A percentile compares a stretch with the other conserved stretches of the same genome.
These are phyloP conservation scores for Andrena minutula DNA, from an alignment of 2,888 invertebrate species.

Conservation along the genomic window DNA sequence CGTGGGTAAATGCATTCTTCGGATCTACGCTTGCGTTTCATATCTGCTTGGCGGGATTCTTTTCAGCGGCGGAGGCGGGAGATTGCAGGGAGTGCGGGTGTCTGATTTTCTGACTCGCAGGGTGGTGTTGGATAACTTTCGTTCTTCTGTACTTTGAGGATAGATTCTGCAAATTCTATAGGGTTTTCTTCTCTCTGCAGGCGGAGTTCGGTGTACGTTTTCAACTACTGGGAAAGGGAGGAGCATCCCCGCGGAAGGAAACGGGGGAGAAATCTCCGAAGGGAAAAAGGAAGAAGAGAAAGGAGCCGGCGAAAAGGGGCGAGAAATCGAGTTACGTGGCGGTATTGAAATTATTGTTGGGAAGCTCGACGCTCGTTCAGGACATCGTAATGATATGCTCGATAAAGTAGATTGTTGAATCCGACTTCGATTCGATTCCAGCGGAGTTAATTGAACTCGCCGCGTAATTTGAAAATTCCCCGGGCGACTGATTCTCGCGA, in stretches of 20 bases:
- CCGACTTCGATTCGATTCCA: not conserved
- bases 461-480: not conserved
- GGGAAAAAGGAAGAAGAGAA: not conserved
- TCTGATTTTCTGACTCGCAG: too few relatives aligned
- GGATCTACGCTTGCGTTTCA: too few relatives aligned
- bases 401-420: not conserved
- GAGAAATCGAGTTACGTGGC: conserved; percentile 38
- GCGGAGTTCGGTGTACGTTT: conserved; percentile 44
- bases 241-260: not conserved
- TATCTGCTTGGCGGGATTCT: too few relatives aligned
- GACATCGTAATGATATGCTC: conserved; percentile 46
- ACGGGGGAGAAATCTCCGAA: not conserved
- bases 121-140: too few relatives aligned
- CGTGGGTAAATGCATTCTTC: too few relatives aligned
- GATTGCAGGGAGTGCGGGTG: too few relatives aligned
- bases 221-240: not conserved
- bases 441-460: conserved; percentile 11
- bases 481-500: not conserved
- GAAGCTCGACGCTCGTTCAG: not conserved
- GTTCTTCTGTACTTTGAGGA: too few relatives aligned
- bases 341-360: conserved; percentile 36
- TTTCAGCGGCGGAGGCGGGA: too few relatives aligned
- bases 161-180: too few relatives aligned
- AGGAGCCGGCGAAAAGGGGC: conserved; percentile 1
- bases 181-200: not conserved